phyloP scores from a whole-genome alignment of 2,888 invertebrate genomes.

The Phortica magna region DNA sequence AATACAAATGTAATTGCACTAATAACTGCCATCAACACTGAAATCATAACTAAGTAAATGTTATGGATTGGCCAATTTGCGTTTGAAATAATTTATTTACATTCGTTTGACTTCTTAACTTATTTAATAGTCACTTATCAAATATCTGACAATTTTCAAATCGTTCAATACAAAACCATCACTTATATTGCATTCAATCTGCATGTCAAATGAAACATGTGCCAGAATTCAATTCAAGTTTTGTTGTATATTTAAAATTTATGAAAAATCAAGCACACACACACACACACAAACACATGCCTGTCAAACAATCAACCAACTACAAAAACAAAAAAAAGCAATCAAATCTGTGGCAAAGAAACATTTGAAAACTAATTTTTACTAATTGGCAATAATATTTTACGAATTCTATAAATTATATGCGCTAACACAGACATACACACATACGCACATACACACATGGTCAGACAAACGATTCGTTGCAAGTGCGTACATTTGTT shows the following conservation, averaged over 20 bases:
- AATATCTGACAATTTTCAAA: too few species aligned
- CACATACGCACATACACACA: background rate
- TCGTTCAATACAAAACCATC: too few species aligned
- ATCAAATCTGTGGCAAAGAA: background rate
- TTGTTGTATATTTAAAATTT: background rate
- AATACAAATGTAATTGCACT: too few species aligned
- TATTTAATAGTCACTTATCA: too few species aligned
- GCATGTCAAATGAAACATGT: too few species aligned
- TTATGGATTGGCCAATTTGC: too few species aligned
- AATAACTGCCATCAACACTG: too few species aligned
- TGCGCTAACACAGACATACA: conserved; percentile 3
- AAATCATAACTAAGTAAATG: too few species aligned
- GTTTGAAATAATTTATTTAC: too few species aligned
- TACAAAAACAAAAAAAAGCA: conserved; percentile 1
- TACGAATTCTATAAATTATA: conserved; percentile 3
- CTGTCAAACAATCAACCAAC: background rate
- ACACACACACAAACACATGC: background rate
- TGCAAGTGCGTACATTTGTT: background rate
- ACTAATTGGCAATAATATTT: conserved; percentile 64
- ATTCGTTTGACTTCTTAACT: too few species aligned
- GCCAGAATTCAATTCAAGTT: too few species aligned
- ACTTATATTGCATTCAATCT: too few species aligned
- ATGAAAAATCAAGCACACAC: background rate
- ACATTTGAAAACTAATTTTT: conserved; percentile 49
- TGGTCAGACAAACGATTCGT: background rate